Percentiles rank a stretch among this genome's conserved stretches.
Evolutionary conservation across 1,140 invertebrate species (phyloP).

Genomic region (Camponotus floridanus): DNA sequence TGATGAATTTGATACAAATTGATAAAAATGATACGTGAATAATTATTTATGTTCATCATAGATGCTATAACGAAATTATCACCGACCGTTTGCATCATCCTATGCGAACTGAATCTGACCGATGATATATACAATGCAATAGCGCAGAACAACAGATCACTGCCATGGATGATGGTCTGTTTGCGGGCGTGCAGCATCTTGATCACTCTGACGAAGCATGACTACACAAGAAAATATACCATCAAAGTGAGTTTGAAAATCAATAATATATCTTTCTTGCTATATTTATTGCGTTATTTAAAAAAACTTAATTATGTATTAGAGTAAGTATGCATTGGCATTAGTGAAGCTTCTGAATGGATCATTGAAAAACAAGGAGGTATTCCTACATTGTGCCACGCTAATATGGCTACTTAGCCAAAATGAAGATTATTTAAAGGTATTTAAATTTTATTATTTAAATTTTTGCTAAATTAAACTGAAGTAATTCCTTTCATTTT

Average conservation of each 20-base stretch:
- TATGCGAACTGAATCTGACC: constrained; percentile 77
- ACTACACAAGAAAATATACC: constrained; percentile 74
- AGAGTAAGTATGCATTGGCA: constrained; percentile 41
- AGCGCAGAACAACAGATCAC: constrained; percentile 79
- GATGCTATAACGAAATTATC: constrained; percentile 81
- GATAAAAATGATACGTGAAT: constrained; percentile 20
- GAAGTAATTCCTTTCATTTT: not conserved
- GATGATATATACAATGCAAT: constrained; percentile 79
- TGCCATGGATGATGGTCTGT: constrained; percentile 81
- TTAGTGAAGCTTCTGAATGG: constrained; percentile 38
- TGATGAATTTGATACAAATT: not conserved
- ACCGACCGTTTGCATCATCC: constrained; percentile 74
- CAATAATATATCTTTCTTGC: constrained; percentile 23
- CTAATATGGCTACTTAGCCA: constrained; percentile 54
- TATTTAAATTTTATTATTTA: no score
- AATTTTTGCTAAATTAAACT: not conserved
- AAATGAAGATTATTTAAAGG: constrained; percentile 51
- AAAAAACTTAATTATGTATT: not conserved
- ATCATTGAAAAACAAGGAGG: constrained; percentile 36
- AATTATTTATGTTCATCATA: constrained; percentile 59
- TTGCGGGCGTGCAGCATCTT: constrained; percentile 79
- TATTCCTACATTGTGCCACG: constrained; percentile 58
- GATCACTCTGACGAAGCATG: constrained; percentile 80
- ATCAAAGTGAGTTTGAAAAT: constrained; percentile 28
- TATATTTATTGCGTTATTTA: not conserved